phyloP scores from a whole-genome alignment of 2,888 invertebrate genomes.

The Eutolmus rufibarbis region DNA sequence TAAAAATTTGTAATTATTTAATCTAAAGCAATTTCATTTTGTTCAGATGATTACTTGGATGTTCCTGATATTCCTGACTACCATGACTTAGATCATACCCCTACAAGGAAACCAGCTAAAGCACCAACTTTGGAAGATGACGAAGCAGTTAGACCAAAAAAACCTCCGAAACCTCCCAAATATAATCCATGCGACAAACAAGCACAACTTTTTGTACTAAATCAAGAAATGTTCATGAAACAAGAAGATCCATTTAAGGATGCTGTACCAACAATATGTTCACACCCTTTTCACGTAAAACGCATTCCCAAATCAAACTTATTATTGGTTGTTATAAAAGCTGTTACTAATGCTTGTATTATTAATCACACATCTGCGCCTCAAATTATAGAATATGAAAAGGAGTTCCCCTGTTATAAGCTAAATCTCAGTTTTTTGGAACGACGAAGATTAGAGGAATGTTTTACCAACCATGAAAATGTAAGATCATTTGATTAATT shows the following conservation, averaged over 20 bases:
- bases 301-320: conserved; percentile 81
- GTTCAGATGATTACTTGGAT: background rate
- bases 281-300: conserved; percentile 73
- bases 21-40: background rate
- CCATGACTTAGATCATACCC: conserved; percentile 62
- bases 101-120: conserved; percentile 53
- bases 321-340: conserved; percentile 76
- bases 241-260: conserved; percentile 58
- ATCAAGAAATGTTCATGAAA: conserved; percentile 66
- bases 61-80: conserved; percentile 46
- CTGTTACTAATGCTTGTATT: conserved; percentile 63
- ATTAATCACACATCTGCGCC: conserved; percentile 64
- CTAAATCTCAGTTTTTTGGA: conserved; percentile 73
- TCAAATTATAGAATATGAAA: conserved; percentile 64
- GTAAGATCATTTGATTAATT: conserved; percentile 61
- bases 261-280: conserved; percentile 61
- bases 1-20: background rate
- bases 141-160: conserved; percentile 59
- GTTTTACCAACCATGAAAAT: conserved; percentile 78
- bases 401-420: conserved; percentile 77
- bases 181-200: conserved; percentile 75
- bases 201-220: conserved; percentile 73
- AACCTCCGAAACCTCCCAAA: conserved; percentile 54
- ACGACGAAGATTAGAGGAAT: conserved; percentile 74
- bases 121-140: conserved; percentile 61